Percentiles rank a stretch among this genome's conserved stretches.
These are phyloP conservation scores for Vombatus ursinus DNA, from an alignment of 2,113 vertebrate species.

Conservation along the genomic window DNA sequence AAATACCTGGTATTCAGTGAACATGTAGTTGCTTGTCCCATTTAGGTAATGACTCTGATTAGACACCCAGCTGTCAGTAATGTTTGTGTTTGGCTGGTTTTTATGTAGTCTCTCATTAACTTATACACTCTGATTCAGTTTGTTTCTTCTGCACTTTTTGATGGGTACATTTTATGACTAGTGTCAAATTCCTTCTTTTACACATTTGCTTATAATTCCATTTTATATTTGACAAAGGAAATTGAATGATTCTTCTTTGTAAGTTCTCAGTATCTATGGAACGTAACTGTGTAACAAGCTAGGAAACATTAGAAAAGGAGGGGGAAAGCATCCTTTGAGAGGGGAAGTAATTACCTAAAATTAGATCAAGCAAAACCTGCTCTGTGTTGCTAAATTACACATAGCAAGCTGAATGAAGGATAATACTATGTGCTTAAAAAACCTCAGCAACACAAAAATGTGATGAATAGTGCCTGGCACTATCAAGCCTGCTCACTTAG, in stretches of 20 bases:
- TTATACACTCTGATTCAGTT: not conserved
- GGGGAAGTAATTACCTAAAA: constrained; percentile 58
- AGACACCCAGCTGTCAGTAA: constrained; percentile 26
- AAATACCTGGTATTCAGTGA: not conserved
- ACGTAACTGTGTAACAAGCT: not conserved
- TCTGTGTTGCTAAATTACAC: constrained; percentile 52
- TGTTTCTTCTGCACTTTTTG: constrained; percentile 31
- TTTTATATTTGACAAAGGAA: constrained; percentile 42
- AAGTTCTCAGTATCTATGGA: not conserved
- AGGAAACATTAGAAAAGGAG: not conserved
- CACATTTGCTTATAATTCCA: constrained; percentile 29
- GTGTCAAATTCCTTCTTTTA: constrained; percentile 45
- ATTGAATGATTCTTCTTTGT: constrained; percentile 34
- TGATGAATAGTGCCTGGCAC: not conserved
- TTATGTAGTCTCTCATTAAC: constrained; percentile 43
- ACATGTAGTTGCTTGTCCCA: not conserved
- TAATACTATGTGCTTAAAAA: constrained; percentile 18
- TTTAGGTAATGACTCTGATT: constrained; percentile 39
- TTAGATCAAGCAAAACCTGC: constrained; percentile 42
- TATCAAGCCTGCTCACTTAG: not conserved
- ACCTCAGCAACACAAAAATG: constrained; percentile 17
- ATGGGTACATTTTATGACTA: constrained; percentile 46
- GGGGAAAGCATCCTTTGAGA: constrained; percentile 11
- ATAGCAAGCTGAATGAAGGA: constrained; percentile 13
- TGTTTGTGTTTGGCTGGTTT: not conserved